Evolutionary conservation across 2,888 invertebrate genomes (phyloP).

Genomic region (Eristalis intricaria): DNA sequence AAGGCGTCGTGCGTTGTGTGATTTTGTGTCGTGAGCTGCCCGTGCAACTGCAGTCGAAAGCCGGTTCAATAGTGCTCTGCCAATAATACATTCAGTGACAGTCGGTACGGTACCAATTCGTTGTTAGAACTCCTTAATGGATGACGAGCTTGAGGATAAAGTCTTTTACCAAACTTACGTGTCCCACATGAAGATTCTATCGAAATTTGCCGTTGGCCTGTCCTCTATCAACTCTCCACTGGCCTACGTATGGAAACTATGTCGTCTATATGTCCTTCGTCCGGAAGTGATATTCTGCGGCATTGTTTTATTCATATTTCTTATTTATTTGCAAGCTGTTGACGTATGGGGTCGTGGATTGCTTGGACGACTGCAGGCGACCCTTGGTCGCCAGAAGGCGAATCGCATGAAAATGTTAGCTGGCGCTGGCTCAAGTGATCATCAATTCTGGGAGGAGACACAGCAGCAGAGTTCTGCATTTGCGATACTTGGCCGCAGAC

Average conservation of each 20-base stretch:
- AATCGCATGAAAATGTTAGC: constrained; percentile 75
- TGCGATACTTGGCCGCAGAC: constrained; percentile 94
- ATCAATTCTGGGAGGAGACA: constrained; percentile 89
- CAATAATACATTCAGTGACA: constrained; percentile 1
- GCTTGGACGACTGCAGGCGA: constrained; percentile 82
- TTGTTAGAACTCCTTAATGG: constrained; percentile 84
- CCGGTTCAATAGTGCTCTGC: constrained; percentile 5
- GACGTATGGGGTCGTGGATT: constrained; percentile 91
- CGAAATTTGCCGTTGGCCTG: constrained; percentile 89
- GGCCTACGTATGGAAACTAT: constrained; percentile 89
- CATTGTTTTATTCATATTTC: constrained; percentile 86
- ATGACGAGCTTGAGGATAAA: constrained; percentile 95
- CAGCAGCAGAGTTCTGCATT: constrained; percentile 91
- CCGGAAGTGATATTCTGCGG: constrained; percentile 91
- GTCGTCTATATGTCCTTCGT: constrained; percentile 89
- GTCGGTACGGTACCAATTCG: constrained; percentile 13
- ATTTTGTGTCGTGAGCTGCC: background rate
- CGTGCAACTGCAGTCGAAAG: constrained; percentile 8
- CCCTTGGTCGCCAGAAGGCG: constrained; percentile 78
- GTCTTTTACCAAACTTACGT: constrained; percentile 93
- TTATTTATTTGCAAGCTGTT: constrained; percentile 91
- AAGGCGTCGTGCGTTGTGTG: constrained; percentile 5
- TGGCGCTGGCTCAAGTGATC: constrained; percentile 79
- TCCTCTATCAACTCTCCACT: constrained; percentile 88
- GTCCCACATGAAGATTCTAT: constrained; percentile 92